Conservation (phyloP, 2,888 invertebrate genomes). For the Ariolimax columbianus region DNA sequence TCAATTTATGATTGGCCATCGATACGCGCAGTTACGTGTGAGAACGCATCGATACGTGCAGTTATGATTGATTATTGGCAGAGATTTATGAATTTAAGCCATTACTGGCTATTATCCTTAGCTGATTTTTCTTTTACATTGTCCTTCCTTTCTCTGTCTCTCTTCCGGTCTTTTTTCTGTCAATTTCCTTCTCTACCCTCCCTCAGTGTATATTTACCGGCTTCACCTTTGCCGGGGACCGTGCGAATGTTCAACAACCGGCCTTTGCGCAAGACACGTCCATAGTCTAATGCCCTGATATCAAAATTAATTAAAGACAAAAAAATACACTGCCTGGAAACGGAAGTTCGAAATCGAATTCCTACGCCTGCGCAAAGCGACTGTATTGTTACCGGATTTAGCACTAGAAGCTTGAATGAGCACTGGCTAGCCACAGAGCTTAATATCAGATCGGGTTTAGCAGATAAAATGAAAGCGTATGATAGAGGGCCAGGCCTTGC, state of each 20-base stretch:
- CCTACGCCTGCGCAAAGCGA: conserved; percentile 47
- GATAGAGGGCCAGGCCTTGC: conserved; percentile 26
- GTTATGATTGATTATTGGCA: conserved; percentile 31
- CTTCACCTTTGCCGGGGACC: conserved; percentile 11
- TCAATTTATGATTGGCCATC: conserved; percentile 7
- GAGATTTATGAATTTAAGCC: conserved; percentile 36
- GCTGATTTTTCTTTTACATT: conserved; percentile 4
- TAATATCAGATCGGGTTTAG: conserved; percentile 29
- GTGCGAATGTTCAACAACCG: conserved; percentile 37
- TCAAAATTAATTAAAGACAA: conserved; percentile 45
- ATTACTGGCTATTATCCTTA: conserved; percentile 19
- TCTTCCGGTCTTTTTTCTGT: conserved; percentile 30
- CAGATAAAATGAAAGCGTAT: conserved; percentile 38
- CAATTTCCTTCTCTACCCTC: not conserved
- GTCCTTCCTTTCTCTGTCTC: conserved; percentile 21
- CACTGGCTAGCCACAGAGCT: conserved; percentile 21
- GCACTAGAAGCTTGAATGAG: conserved; percentile 36
- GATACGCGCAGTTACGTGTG: not conserved
- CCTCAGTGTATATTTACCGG: not conserved
- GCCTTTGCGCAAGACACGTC: conserved; percentile 41
- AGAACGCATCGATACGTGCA: conserved; percentile 1
- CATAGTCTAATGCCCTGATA: conserved; percentile 38
- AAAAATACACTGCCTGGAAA: conserved; percentile 40
- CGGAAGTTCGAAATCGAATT: conserved; percentile 50
- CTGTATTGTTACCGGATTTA: conserved; percentile 48